Conservation (phyloP, 1,140 invertebrate genomes). For the Pissodes strobi region DNA sequence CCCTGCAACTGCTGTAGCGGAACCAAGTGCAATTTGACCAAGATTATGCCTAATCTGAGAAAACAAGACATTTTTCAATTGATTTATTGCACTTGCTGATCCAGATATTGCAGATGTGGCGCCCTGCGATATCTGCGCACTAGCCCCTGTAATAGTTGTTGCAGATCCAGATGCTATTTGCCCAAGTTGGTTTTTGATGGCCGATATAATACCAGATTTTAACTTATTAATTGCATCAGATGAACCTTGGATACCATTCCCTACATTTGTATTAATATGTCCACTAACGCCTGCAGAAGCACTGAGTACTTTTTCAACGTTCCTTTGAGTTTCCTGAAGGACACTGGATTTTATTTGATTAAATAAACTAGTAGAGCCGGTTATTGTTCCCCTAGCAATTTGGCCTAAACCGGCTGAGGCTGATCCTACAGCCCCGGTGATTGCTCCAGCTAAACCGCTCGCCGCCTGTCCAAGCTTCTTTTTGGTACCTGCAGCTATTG, state of each 20-base stretch:
- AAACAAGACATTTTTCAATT: neutral
- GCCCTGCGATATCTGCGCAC: neutral
- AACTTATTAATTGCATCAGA: neutral
- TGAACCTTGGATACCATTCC: conserved; percentile 5
- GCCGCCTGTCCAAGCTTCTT: conserved; percentile 23
- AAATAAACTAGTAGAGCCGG: conserved; percentile 12
- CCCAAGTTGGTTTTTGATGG: conserved; percentile 13
- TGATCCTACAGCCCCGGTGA: conserved; percentile 19
- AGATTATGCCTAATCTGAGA: neutral
- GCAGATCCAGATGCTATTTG: neutral
- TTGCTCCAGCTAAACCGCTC: conserved; percentile 8
- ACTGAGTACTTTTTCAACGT: neutral
- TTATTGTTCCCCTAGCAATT: conserved; percentile 9
- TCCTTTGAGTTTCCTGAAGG: conserved; percentile 5
- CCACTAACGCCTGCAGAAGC: conserved; percentile 11
- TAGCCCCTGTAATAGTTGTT: neutral
- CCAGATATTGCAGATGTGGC: neutral
- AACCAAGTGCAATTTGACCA: neutral
- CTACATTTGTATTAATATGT: neutral
- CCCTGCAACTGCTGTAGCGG: neutral
- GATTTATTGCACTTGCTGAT: neutral
- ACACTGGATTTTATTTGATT: conserved; percentile 5
- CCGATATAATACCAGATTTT: too few relatives aligned
- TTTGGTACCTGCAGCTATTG: conserved; percentile 16
- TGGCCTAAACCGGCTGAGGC: conserved; percentile 22